These are phyloP conservation scores for Amyelois transitella DNA, from an alignment of 1,140 invertebrate species.

Conservation along the genomic window DNA sequence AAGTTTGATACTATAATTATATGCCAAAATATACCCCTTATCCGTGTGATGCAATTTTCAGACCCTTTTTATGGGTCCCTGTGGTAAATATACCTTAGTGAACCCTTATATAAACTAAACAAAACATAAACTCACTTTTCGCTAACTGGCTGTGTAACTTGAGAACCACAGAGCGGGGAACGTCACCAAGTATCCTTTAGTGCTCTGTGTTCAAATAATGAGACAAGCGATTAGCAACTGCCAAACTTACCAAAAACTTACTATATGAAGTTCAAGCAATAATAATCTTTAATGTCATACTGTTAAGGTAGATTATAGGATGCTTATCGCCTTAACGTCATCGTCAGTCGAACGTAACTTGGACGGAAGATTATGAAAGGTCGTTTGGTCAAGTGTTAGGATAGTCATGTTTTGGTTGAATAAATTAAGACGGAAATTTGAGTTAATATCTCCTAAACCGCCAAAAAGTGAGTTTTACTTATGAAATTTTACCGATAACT, in stretches of 20 bases:
- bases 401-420: no score
- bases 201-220: background rate
- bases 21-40: no score
- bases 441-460: no score
- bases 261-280: background rate
- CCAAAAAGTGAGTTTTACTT: no score
- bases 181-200: no score
- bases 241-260: background rate
- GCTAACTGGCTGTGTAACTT: background rate
- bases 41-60: no score
- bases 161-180: no score
- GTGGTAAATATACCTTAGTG: no score
- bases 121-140: background rate
- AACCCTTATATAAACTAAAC: background rate
- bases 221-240: background rate
- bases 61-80: no score
- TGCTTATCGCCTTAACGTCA: background rate
- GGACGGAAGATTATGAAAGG: background rate
- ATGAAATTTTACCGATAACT: no score
- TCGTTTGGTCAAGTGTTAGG: background rate
- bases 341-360: background rate
- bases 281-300: background rate
- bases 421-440: no score
- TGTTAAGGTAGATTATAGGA: background rate
- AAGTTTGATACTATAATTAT: no score